phyloP scores from a whole-genome alignment of 2,888 invertebrate genomes.

The Microctonus aethiopoides region DNA sequence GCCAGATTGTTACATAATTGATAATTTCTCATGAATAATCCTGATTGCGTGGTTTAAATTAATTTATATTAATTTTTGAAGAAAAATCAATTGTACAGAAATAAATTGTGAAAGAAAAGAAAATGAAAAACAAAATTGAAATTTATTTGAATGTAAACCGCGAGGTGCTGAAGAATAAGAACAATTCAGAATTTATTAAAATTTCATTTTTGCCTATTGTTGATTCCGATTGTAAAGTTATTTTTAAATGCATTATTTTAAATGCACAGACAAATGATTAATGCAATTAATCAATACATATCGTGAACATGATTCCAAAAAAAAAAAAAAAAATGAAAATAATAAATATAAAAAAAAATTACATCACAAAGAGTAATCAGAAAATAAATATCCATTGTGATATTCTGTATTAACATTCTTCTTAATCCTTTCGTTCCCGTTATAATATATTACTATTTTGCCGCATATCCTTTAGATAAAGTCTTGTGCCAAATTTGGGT shows the following conservation, averaged over 20 bases:
- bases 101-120: conserved; percentile 2
- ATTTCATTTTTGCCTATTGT: conserved; percentile 1
- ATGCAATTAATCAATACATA: conserved; percentile 22
- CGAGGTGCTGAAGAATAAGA: conserved; percentile 24
- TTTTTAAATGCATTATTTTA: neutral
- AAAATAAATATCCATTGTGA: conserved; percentile 1
- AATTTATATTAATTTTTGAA: neutral
- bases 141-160: conserved; percentile 21
- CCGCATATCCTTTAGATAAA: conserved; percentile 3
- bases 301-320: conserved; percentile 21
- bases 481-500: conserved; percentile 21
- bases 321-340: neutral
- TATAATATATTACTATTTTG: neutral
- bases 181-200: neutral
- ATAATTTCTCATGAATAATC: conserved; percentile 4
- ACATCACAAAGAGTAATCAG: neutral
- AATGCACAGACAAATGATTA: neutral
- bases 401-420: neutral
- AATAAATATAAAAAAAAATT: neutral
- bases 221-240: neutral
- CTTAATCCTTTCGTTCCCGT: neutral
- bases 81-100: conserved; percentile 11
- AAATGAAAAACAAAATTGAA: neutral
- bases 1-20: conserved; percentile 7
- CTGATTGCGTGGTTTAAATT: conserved; percentile 11